A percentile compares a stretch with the other conserved stretches of the same genome.
Conservation (phyloP, 1,140 invertebrate species). For the Calephelis virginiensis region DNA sequence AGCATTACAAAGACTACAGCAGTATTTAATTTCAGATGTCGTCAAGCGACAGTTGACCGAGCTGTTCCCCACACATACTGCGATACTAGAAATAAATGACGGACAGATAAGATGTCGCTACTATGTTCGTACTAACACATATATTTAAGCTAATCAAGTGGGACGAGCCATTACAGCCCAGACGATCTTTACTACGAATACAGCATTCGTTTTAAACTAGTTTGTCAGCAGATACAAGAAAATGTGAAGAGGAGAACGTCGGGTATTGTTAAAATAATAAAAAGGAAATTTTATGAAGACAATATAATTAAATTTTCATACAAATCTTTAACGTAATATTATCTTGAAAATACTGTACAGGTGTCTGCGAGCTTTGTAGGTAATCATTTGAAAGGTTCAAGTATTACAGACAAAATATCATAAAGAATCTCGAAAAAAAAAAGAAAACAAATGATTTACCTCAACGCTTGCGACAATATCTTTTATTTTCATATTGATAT, state of each 20-base stretch:
- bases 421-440: constrained; percentile 15
- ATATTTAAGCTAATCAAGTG: too few relatives aligned
- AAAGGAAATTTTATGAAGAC: constrained; percentile 71
- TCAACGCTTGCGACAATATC: constrained; percentile 57
- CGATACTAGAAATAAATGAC: too few relatives aligned
- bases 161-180: too few relatives aligned
- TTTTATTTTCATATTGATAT: constrained; percentile 75
- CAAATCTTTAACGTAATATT: constrained; percentile 78
- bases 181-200: too few relatives aligned
- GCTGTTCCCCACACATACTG: too few relatives aligned
- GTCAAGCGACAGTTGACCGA: too few relatives aligned
- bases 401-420: background rate
- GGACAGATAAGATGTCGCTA: too few relatives aligned
- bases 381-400: constrained; percentile 53
- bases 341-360: constrained; percentile 77
- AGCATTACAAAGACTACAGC: too few relatives aligned
- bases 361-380: constrained; percentile 55
- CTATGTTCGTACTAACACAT: too few relatives aligned
- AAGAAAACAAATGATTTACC: constrained; percentile 54
- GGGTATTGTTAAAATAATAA: constrained; percentile 46
- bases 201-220: too few relatives aligned
- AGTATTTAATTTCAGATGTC: too few relatives aligned
- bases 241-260: background rate
- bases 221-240: too few relatives aligned
- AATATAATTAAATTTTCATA: constrained; percentile 79